Percentiles rank a stretch among this genome's conserved stretches.
These are phyloP conservation scores for Chorisops tibialis DNA, from an alignment of 2,888 invertebrate species.

Conservation along the genomic window DNA sequence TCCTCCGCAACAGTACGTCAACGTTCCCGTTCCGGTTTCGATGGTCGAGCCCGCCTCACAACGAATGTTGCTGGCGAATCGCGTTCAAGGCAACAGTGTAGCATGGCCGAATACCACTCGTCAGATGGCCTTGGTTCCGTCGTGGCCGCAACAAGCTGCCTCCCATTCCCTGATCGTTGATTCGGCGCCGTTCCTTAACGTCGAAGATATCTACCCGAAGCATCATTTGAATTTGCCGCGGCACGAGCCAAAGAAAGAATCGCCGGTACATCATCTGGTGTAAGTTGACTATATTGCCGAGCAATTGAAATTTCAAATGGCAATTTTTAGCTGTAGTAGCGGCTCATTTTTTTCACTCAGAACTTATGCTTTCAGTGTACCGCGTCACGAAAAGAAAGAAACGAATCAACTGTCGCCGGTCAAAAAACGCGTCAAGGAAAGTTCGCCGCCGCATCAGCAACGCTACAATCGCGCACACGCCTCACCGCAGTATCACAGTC, in stretches of 20 bases:
- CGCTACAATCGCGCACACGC: conserved; percentile 51
- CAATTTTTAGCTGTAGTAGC: not conserved
- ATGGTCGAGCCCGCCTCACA: conserved; percentile 83
- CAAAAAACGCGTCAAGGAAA: conserved; percentile 95
- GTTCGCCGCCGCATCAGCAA: conserved; percentile 74
- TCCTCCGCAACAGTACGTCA: conserved; percentile 83
- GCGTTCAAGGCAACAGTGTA: conserved; percentile 52
- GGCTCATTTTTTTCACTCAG: conserved; percentile 13
- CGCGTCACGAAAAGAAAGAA: conserved; percentile 71
- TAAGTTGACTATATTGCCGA: conserved; percentile 37
- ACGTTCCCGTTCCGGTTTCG: conserved; percentile 70
- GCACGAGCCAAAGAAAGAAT: conserved; percentile 59
- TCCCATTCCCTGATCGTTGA: conserved; percentile 72
- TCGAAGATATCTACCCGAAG: conserved; percentile 56
- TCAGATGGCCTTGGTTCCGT: conserved; percentile 79
- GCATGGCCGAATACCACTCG: conserved; percentile 56
- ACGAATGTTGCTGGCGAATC: conserved; percentile 69
- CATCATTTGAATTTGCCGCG: conserved; percentile 61
- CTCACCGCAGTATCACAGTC: conserved; percentile 51
- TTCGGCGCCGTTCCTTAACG: conserved; percentile 69
- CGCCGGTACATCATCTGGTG: conserved; percentile 55
- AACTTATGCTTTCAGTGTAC: conserved; percentile 47
- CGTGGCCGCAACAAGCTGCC: conserved; percentile 77
- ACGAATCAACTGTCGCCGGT: conserved; percentile 91
- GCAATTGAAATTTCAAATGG: not conserved